A percentile compares a stretch with the other conserved stretches of the same genome.
phyloP scores from a whole-genome alignment of 2,888 invertebrate genomes.

The Hypena proboscidalis region DNA sequence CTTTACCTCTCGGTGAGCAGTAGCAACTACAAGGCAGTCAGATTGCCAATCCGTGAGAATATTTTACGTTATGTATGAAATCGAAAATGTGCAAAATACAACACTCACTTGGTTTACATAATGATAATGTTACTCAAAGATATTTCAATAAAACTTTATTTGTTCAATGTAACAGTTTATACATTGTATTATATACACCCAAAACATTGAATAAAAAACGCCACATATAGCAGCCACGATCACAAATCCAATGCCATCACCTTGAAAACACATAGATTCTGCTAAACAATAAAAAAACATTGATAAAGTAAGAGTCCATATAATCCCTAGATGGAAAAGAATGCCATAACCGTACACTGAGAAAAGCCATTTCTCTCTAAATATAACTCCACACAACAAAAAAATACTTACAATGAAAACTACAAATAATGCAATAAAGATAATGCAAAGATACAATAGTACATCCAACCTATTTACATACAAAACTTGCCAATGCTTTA shows the following conservation, averaged over 20 bases:
- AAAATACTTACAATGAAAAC: neutral
- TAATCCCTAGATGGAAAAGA: neutral
- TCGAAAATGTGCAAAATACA: too few species aligned
- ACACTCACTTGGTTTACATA: too few species aligned
- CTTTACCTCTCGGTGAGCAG: too few species aligned
- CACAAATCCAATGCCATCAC: neutral
- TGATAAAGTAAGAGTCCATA: neutral
- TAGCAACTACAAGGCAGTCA: too few species aligned
- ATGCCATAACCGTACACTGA: neutral
- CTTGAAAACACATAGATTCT: neutral
- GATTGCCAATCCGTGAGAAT: too few species aligned
- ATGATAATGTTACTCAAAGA: neutral
- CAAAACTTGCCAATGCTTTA: neutral
- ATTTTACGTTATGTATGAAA: too few species aligned
- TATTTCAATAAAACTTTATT: neutral
- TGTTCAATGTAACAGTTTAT: neutral
- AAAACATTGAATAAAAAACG: neutral
- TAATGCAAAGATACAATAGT: too few species aligned
- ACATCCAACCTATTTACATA: neutral
- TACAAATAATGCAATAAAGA: neutral
- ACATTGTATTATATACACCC: neutral
- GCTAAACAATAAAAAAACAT: neutral
- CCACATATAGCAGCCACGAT: neutral
- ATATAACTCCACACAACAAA: neutral
- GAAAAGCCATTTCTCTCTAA: neutral